These are phyloP conservation scores for Zaprionus lineosus DNA, from an alignment of 2,888 invertebrate genomes.

Conservation along the genomic window DNA sequence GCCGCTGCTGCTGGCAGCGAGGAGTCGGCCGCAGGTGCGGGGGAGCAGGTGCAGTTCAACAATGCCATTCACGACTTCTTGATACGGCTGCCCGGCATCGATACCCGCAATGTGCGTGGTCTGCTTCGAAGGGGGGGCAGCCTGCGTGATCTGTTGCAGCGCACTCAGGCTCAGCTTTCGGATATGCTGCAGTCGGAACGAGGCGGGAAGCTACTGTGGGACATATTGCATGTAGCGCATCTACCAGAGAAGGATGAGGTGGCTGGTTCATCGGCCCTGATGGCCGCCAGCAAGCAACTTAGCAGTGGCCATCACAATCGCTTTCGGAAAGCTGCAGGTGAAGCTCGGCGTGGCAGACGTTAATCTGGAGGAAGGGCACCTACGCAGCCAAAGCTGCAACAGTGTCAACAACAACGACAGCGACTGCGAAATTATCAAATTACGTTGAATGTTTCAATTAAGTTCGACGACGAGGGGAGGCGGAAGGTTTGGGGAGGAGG, in stretches of 20 bases:
- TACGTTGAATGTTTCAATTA: conserved; percentile 43
- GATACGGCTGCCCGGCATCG: conserved; percentile 94
- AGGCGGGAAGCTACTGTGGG: conserved; percentile 88
- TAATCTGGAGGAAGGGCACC: too few relatives aligned
- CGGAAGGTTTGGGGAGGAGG: background rate
- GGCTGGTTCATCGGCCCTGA: conserved; percentile 66
- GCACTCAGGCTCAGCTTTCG: conserved; percentile 87
- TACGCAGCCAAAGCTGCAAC: too few relatives aligned
- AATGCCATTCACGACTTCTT: conserved; percentile 90
- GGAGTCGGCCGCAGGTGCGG: conserved; percentile 81
- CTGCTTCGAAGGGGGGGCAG: conserved; percentile 90
- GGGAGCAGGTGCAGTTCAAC: conserved; percentile 87
- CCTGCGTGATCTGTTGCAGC: conserved; percentile 86
- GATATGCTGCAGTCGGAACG: conserved; percentile 88
- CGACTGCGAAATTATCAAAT: background rate
- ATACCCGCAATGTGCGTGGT: conserved; percentile 90
- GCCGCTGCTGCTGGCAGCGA: conserved; percentile 89
- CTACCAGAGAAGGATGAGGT: conserved; percentile 84
- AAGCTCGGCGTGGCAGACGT: conserved; percentile 44
- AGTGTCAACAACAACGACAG: too few relatives aligned
- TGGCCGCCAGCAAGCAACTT: conserved; percentile 72
- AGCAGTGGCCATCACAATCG: conserved; percentile 69
- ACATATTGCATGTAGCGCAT: conserved; percentile 88
- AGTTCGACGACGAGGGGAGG: conserved; percentile 15
- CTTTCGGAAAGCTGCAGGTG: conserved; percentile 75